Conservation (phyloP, 92 coral and sea anemone species). For the Parazoanthus atlanticus region DNA sequence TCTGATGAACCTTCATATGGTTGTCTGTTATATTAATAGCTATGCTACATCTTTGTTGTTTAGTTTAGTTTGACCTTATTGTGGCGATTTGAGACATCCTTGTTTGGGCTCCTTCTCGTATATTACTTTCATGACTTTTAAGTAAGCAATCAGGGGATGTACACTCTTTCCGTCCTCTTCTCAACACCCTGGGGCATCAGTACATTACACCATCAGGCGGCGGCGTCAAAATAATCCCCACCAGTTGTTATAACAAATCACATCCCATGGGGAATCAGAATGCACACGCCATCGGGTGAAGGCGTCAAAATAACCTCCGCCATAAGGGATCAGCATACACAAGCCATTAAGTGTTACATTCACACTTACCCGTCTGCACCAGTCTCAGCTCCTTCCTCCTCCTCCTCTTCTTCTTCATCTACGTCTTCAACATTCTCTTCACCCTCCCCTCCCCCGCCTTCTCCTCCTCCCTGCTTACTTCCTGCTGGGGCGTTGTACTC, state of each 20-base stretch:
- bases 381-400: conserved; percentile 4
- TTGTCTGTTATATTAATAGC: too few species aligned
- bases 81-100: too few species aligned
- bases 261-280: background rate
- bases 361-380: conserved; percentile 9
- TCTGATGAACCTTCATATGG: too few species aligned
- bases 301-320: background rate
- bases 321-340: background rate
- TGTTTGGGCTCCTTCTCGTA: too few species aligned
- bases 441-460: background rate
- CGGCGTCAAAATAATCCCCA: background rate
- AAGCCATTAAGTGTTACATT: background rate
- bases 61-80: too few species aligned
- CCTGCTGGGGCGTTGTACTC: conserved; percentile 36
- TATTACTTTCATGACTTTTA: too few species aligned
- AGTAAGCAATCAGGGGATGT: too few species aligned
- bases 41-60: too few species aligned
- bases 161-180: too few species aligned
- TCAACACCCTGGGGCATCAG: background rate
- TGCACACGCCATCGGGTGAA: background rate
- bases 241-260: background rate
- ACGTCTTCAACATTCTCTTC: background rate
- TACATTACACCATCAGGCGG: background rate
- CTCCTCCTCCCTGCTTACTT: conserved; percentile 1
- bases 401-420: conserved; percentile 16